Percentiles rank a stretch among this genome's conserved stretches.
phyloP scores from a whole-genome alignment of 1,140 invertebrate genomes.

The Drosophila serrata region DNA sequence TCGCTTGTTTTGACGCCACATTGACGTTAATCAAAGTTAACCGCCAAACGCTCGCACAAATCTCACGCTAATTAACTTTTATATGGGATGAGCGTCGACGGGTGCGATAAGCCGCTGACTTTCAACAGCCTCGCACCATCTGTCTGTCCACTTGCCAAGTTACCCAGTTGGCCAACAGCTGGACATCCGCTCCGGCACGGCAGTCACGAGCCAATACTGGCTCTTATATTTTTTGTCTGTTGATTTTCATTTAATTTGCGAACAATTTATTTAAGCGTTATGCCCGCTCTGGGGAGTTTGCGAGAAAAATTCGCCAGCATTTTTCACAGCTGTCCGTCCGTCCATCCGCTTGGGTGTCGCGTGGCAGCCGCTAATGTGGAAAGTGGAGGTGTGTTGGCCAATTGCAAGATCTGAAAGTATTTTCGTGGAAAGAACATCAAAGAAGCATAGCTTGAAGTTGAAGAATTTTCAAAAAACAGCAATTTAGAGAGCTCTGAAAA shows the following conservation, averaged over 20 bases:
- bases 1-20: conserved; percentile 53
- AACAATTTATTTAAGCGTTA: conserved; percentile 67
- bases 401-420: neutral
- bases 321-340: conserved; percentile 32
- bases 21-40: conserved; percentile 67
- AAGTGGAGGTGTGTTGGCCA: conserved; percentile 7
- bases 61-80: conserved; percentile 79
- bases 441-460: neutral
- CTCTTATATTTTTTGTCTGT: conserved; percentile 39
- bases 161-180: conserved; percentile 14
- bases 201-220: conserved; percentile 45
- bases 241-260: conserved; percentile 64
- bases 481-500: neutral
- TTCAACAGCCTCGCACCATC: conserved; percentile 39
- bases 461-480: neutral
- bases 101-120: conserved; percentile 56
- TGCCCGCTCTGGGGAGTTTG: conserved; percentile 21
- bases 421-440: conserved; percentile 5
- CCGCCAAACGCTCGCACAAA: conserved; percentile 56
- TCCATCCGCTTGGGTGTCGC: conserved; percentile 27
- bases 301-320: conserved; percentile 33
- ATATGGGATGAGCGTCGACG: conserved; percentile 56
- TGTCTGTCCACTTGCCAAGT: conserved; percentile 9
- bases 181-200: conserved; percentile 47
- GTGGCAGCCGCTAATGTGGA: conserved; percentile 50